Evolutionary conservation across 2,113 vertebrate genomes (phyloP).

Genomic region (Nannobrachium achirus): DNA sequence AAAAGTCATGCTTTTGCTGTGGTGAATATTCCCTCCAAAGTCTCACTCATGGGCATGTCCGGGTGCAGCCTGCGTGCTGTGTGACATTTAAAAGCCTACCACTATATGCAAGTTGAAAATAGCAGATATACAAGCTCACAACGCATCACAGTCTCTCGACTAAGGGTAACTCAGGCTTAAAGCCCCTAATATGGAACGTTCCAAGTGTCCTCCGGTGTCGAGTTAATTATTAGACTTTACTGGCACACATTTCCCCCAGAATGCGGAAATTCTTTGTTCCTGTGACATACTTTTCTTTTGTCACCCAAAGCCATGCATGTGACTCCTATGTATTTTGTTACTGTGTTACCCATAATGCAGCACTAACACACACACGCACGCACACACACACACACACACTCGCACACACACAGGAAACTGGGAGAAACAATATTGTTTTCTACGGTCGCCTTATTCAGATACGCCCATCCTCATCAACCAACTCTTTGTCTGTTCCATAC

Average conservation of each 20-base stretch:
- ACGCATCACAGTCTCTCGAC: too few species aligned
- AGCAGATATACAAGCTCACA: too few species aligned
- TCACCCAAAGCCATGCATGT: slow-evolving; percentile 1
- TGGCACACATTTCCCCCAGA: not conserved
- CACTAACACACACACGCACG: not conserved
- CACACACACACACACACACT: slow-evolving; percentile 12
- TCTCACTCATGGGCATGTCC: slow-evolving; percentile 48
- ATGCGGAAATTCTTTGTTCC: not conserved
- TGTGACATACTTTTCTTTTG: not conserved
- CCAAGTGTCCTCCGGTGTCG: slow-evolving; percentile 28
- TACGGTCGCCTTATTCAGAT: slow-evolving; percentile 36
- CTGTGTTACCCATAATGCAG: not conserved
- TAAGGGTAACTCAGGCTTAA: too few species aligned
- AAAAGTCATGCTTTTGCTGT: slow-evolving; percentile 16
- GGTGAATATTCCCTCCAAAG: slow-evolving; percentile 28
- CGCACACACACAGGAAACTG: slow-evolving; percentile 8
- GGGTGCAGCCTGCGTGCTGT: slow-evolving; percentile 30
- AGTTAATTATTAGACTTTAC: slow-evolving; percentile 21
- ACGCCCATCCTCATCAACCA: not conserved
- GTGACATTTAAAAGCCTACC: slow-evolving; percentile 52
- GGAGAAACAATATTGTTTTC: slow-evolving; percentile 6
- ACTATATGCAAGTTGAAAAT: not conserved
- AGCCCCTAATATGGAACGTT: not conserved
- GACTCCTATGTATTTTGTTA: slow-evolving; percentile 23
- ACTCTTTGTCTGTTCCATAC: slow-evolving; percentile 21